A percentile compares a stretch with the other conserved stretches of the same genome.
Evolutionary conservation across 2,888 invertebrate genomes (phyloP).

Genomic region (Gymnosoma rotundatum): DNA sequence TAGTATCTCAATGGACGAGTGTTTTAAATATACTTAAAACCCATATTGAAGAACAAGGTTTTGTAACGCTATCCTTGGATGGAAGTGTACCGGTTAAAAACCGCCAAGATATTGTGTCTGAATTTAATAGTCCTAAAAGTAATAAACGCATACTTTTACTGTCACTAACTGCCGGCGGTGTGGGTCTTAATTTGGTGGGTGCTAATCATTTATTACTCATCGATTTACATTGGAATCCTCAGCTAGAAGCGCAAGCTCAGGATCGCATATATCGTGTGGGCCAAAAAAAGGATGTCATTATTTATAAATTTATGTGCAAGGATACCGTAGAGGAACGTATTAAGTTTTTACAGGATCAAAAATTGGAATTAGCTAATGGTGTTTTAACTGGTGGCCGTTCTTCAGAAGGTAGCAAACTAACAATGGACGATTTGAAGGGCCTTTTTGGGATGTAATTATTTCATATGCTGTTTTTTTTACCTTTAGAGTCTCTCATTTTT

Average conservation of each 20-base stretch:
- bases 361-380: conserved; percentile 89
- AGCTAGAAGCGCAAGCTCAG: conserved; percentile 96
- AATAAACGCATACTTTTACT: conserved; percentile 88
- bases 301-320: conserved; percentile 92
- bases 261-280: conserved; percentile 97
- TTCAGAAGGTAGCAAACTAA: conserved; percentile 86
- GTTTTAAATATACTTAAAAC: conserved; percentile 88
- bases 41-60: conserved; percentile 84
- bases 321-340: conserved; percentile 96
- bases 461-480: background rate
- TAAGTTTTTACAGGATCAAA: conserved; percentile 89
- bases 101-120: conserved; percentile 87
- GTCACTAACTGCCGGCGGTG: conserved; percentile 96
- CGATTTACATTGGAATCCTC: conserved; percentile 99
- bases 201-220: conserved; percentile 95
- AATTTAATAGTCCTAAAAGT: conserved; percentile 86
- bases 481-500: background rate
- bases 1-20: conserved; percentile 97
- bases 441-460: conserved; percentile 84
- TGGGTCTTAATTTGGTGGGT: conserved; percentile 95
- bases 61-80: conserved; percentile 87
- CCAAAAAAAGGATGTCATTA: conserved; percentile 90
- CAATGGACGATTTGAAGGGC: conserved; percentile 90
- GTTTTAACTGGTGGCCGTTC: conserved; percentile 89
- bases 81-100: conserved; percentile 89